Evolutionary conservation across 2,797 vertebrate species (phyloP).

Genomic region (Typhlichthys eigenmanni): DNA sequence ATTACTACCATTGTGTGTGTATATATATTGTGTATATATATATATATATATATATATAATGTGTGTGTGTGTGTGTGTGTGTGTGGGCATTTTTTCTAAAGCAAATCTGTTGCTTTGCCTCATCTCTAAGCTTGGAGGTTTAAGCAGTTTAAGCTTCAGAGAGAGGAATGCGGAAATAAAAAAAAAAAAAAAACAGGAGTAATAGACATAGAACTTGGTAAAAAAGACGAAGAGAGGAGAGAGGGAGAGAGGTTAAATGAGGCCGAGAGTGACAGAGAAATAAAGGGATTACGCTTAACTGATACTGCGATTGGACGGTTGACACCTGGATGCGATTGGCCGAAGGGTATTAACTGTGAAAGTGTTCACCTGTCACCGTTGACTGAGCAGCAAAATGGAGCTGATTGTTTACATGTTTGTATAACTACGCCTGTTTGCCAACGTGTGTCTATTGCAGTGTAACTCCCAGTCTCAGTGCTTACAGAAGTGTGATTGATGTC

Average conservation of each 20-base stretch:
- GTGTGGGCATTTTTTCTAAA: neutral
- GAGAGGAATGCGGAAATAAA: too few species aligned
- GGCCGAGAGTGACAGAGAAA: neutral
- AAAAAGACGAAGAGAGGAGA: neutral
- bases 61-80: neutral
- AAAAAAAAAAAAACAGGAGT: too few species aligned
- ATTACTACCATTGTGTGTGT: neutral
- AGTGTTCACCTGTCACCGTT: too few species aligned
- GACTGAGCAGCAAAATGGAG: neutral
- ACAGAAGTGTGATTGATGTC: constrained; percentile 2
- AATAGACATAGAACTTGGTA: neutral
- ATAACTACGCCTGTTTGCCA: constrained; percentile 1
- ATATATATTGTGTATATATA: neutral
- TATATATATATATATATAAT: neutral
- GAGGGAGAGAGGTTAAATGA: neutral
- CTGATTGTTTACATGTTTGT: neutral
- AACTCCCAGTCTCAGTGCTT: neutral
- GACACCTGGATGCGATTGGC: neutral
- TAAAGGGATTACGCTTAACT: neutral
- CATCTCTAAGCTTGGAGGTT: too few species aligned
- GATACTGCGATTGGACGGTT: too few species aligned
- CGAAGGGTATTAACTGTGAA: neutral
- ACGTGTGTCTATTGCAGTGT: neutral
- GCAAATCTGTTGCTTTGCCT: too few species aligned
- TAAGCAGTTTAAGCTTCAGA: too few species aligned